Evolutionary conservation across 2,888 invertebrate species (phyloP), one percentile per base, ranked within the genome.

Genomic region (Argyresthia albistria): DNA sequence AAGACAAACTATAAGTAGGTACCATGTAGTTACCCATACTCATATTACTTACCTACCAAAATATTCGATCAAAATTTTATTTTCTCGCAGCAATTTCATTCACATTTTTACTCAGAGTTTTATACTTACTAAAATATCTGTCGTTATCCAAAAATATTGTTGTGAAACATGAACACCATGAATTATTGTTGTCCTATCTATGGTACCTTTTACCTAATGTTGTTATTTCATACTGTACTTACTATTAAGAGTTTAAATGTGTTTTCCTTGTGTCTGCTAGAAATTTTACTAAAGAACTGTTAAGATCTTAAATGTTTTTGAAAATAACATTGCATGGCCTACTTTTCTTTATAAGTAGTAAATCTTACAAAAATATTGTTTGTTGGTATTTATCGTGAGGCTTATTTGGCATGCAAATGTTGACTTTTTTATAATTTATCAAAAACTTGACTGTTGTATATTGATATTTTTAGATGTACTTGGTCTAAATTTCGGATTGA

Each of bases 221-320:
- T 48, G 48, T 48, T 48, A 48, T 48, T 48, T 48, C 37, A 9
- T 48, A 12, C 37, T 48, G 37, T 48, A 48, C 37, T 36, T 48
- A 39, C n/a, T 11, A 11, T 9, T 15, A 45, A 45, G 45, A 45
- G 14, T 45, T 45, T 45, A 3, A 45, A 45, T 42, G 42, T 42
- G 42, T 42, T 42, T 42, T 42, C 11, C 42, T 42, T 42, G 11
- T 11, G 25, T 25, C 25, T 25, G 25, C 25, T 25, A 25, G 25
- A 25, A 25, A 25, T 25, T 25, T 25, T 42, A 12, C 42, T 2
- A 42, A 0, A 42, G 42, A 42, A 42, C 10, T 12, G 12, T 42
- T 42, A 42, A 42, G 6, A 25, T 25, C 6, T 6, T 25, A 25
- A 25, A 25, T 25, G 25, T 2, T 4, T 25, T 4, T 25, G 6